Evolutionary conservation across 2,113 vertebrate species (phyloP).

Genomic region (Tretioscincus oriximinensis): DNA sequence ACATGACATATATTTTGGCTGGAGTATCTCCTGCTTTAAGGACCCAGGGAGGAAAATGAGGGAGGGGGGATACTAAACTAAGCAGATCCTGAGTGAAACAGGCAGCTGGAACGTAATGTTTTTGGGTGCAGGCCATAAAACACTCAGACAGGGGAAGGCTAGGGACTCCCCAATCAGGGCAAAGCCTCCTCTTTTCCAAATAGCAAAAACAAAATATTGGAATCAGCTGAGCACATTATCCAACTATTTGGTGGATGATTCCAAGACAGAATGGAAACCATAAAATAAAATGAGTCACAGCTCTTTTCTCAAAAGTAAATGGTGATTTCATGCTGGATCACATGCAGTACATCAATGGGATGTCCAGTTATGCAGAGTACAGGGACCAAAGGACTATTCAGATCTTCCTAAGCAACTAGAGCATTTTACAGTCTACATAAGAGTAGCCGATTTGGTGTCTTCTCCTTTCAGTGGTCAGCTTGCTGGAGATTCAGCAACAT

Average conservation of each 20-base stretch:
- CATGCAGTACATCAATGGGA: constrained; percentile 12
- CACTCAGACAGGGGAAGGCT: constrained; percentile 65
- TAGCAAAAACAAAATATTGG: constrained; percentile 60
- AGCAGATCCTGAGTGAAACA: constrained; percentile 68
- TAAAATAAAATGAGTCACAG: constrained; percentile 44
- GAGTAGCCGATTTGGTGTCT: neutral
- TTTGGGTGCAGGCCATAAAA: constrained; percentile 69
- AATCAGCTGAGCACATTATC: constrained; percentile 63
- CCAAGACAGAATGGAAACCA: constrained; percentile 21
- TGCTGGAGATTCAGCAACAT: neutral
- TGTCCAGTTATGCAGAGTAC: neutral
- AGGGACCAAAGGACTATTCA: rapidly evolving
- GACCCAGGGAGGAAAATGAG: constrained; percentile 46
- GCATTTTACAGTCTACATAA: neutral
- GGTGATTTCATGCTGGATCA: constrained; percentile 28
- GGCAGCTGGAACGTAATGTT: constrained; percentile 71
- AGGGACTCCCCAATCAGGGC: constrained; percentile 68
- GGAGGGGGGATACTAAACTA: constrained; percentile 65
- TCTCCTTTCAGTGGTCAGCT: neutral
- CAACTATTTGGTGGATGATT: constrained; percentile 57
- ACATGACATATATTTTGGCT: constrained; percentile 73
- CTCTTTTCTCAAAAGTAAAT: constrained; percentile 36
- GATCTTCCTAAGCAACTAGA: no score
- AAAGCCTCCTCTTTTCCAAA: constrained; percentile 57
- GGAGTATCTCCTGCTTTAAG: constrained; percentile 64